Base-by-base conservation (phyloP, 1,140 invertebrate genomes). In the Papilio polytes region DNA sequence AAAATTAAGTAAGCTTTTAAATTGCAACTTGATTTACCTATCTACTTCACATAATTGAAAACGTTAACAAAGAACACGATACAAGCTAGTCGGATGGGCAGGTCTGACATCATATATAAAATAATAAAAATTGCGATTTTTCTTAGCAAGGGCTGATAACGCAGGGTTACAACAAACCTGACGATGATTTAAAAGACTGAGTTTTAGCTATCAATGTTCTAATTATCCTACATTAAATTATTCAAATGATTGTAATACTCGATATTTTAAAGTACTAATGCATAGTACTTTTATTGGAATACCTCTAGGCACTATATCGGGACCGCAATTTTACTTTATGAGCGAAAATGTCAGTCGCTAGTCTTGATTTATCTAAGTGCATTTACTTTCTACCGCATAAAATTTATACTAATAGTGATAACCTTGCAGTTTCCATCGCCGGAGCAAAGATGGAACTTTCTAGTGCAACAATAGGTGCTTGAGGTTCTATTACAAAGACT, bases 391-490 rank as follows among this genome's bases (percentile, higher is more conserved):
- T 74, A 76, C 18, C 1, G n/a, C 44, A 51, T 48, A 26, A 76
- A 76, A 76, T 76, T 76, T 51, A 76, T 76, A 76, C 74, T 76
- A 51, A 76, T 76, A 76, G 72, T 46, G 41, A 44, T 73, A 41
- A 73, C 31, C 41, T 73, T 73, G 74, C 74, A 51, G 74, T 51
- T 76, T 76, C 74, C 74, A 51, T 76, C 74, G 44, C 74, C 46
- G 41, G 74, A 76, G 20, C 1, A 48, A 26, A 76, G 74, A 51
- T 76, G 74, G 46, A 76, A 76, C 74, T 76, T 76, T 76, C 74
- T 76, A 76, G 74, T 48, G 20, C 74, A 76, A 76, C 74, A 76
- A 76, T 76, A 76, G 74, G 74, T 48, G 74, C 74, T 76, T 53
- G 74, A 51, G 44, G 74, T 74, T n/a, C 3, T 48, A 48, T 76